A percentile compares a stretch with the other conserved stretches of the same genome.
These are phyloP conservation scores for Bucco capensis DNA, from an alignment of 2,113 vertebrate species.

Conservation along the genomic window DNA sequence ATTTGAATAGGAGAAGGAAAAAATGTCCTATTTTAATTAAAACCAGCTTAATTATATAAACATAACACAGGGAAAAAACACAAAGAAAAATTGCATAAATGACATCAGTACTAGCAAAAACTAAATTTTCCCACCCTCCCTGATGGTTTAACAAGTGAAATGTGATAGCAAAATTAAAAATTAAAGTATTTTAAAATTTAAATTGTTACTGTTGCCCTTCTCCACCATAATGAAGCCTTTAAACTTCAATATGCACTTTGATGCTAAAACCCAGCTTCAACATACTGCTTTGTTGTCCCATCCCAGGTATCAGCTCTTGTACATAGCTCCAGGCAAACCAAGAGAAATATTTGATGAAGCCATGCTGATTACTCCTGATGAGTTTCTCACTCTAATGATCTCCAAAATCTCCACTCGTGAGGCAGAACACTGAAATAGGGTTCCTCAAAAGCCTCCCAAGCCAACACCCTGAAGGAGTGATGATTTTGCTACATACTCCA, in stretches of 20 bases:
- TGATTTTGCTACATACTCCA: too few relatives aligned
- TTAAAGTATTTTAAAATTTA: not conserved
- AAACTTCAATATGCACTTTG: not conserved
- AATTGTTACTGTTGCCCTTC: not conserved
- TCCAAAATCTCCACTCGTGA: too few relatives aligned
- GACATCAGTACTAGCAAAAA: not conserved
- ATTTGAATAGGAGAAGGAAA: not conserved
- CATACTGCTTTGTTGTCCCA: not conserved
- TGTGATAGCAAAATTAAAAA: too few relatives aligned
- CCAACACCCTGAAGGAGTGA: too few relatives aligned
- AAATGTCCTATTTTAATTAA: not conserved
- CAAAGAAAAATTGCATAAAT: not conserved
- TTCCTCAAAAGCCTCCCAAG: too few relatives aligned
- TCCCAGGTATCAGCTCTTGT: not conserved
- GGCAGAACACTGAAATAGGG: too few relatives aligned
- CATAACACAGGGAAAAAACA: not conserved
- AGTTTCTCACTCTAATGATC: too few relatives aligned
- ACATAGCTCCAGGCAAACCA: fast-evolving
- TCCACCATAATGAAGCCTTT: not conserved
- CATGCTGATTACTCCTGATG: too few relatives aligned
- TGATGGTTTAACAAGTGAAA: not conserved
- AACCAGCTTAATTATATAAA: not conserved
- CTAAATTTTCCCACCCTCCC: not conserved
- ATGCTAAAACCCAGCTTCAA: not conserved
- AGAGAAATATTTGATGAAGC: fast-evolving